Evolutionary conservation across 2,113 vertebrate genomes (phyloP).

Genomic region (Dasypus novemcinctus): DNA sequence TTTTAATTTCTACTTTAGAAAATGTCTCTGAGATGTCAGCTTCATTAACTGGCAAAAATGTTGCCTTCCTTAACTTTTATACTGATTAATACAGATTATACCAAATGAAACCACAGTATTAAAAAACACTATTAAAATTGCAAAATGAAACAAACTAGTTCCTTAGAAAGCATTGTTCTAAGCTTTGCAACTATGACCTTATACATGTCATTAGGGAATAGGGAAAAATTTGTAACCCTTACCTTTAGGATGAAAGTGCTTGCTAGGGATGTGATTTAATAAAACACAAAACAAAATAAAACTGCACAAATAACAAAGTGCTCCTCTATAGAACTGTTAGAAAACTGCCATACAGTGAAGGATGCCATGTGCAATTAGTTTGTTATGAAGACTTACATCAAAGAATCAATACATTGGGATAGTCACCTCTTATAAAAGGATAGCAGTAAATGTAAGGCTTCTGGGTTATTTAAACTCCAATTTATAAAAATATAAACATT

Average conservation of each 20-base stretch:
- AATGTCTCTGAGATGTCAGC: background rate
- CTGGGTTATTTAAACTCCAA: background rate
- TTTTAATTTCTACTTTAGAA: background rate
- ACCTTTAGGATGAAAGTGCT: background rate
- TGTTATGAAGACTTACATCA: background rate
- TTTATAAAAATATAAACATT: background rate
- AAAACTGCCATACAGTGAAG: background rate
- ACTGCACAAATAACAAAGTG: background rate
- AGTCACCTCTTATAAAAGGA: background rate
- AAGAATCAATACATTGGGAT: background rate
- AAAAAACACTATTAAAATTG: background rate
- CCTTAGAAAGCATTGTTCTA: background rate
- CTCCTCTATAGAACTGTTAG: background rate
- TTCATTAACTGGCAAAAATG: background rate
- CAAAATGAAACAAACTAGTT: background rate
- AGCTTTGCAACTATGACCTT: too few relatives aligned
- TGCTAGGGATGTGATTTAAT: background rate
- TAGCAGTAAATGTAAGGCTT: background rate
- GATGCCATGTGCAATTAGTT: background rate
- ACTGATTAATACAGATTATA: background rate
- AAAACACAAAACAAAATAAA: background rate
- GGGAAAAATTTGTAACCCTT: background rate
- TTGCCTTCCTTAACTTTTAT: background rate
- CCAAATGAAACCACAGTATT: background rate
- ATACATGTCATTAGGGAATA: background rate